Conservation (phyloP, 2,888 invertebrate species). For the Listrodromus nycthemerus region DNA sequence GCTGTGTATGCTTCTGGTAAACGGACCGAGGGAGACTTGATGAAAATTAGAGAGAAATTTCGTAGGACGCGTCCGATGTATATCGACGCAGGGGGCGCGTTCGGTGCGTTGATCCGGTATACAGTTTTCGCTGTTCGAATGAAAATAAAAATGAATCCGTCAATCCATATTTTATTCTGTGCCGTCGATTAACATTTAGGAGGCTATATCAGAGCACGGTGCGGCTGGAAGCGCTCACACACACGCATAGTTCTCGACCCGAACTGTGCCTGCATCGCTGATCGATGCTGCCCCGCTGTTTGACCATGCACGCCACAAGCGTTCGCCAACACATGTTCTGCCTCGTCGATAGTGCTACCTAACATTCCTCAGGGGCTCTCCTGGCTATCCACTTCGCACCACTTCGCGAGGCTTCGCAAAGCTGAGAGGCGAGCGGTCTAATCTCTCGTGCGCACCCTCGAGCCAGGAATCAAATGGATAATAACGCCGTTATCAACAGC, state of each 20-base stretch:
- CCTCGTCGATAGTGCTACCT: conserved; percentile 24
- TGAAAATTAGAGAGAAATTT: conserved; percentile 53
- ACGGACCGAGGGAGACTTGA: conserved; percentile 2
- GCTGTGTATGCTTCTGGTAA: conserved; percentile 26
- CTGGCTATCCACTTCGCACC: conserved; percentile 10
- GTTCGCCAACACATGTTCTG: conserved; percentile 46
- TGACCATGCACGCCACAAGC: conserved; percentile 44
- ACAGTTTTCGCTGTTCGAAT: conserved; percentile 14
- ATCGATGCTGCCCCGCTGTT: conserved; percentile 24
- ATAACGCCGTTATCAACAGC: conserved; percentile 5
- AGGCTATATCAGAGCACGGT: not conserved
- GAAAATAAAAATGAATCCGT: conserved; percentile 1
- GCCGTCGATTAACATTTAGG: not conserved
- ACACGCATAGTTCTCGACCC: not conserved
- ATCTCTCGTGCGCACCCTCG: conserved; percentile 57
- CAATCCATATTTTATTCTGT: not conserved
- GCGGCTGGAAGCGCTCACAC: not conserved
- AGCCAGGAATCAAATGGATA: conserved; percentile 57
- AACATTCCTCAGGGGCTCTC: conserved; percentile 42
- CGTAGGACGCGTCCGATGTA: conserved; percentile 11
- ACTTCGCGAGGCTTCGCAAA: conserved; percentile 46
- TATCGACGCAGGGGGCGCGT: conserved; percentile 15
- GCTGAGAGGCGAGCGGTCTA: conserved; percentile 47
- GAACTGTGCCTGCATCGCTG: not conserved
- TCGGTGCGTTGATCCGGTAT: conserved; percentile 21